Conservation (phyloP, 2,113 vertebrate genomes). For the Delphinapterus leucas region DNA sequence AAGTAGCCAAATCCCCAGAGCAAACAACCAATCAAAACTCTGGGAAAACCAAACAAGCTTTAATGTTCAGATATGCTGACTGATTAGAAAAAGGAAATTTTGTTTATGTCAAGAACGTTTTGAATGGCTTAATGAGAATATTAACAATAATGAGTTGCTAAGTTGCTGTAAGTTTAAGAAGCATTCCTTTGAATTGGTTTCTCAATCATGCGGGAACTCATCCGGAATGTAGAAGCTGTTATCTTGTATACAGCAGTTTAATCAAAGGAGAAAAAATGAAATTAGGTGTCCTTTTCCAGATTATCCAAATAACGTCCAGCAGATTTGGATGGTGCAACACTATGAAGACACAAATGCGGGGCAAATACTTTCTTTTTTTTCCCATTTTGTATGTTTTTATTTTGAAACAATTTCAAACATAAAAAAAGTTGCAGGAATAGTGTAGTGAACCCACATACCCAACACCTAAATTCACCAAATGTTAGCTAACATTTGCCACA, state of each 20-base stretch:
- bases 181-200: constrained; percentile 21
- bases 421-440: too few relatives aligned
- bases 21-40: neutral
- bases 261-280: neutral
- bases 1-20: constrained; percentile 25
- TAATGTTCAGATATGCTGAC: constrained; percentile 51
- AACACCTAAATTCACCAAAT: too few relatives aligned
- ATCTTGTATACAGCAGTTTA: neutral
- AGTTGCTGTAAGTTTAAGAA: constrained; percentile 19
- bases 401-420: too few relatives aligned
- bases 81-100: constrained; percentile 36
- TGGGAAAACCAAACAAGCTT: constrained; percentile 50
- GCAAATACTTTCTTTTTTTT: neutral
- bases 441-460: too few relatives aligned
- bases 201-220: neutral
- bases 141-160: constrained; percentile 19
- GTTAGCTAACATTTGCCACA: too few relatives aligned
- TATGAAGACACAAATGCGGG: neutral
- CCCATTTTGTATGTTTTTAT: too few relatives aligned
- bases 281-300: neutral
- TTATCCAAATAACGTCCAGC: neutral
- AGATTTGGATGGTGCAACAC: neutral
- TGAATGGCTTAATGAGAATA: constrained; percentile 41
- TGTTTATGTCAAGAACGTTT: constrained; percentile 51
- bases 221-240: neutral